Conservation (phyloP, 23 tunicate species). For the Phallusia fumigata region DNA sequence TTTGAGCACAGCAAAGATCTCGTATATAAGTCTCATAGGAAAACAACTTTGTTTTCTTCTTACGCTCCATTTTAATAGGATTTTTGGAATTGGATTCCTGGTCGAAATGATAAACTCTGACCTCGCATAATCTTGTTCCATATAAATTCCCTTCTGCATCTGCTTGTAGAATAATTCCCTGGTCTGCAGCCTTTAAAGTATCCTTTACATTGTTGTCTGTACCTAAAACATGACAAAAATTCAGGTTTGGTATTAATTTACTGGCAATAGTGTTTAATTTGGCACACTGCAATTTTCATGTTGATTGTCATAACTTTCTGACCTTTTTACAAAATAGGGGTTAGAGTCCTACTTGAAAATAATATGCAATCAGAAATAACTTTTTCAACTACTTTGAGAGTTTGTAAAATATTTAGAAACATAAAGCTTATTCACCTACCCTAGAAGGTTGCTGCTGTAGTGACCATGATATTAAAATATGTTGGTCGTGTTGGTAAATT, state of each 20-base stretch:
- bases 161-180: neutral
- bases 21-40: constrained; percentile 24
- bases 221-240: neutral
- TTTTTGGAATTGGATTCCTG: constrained; percentile 3
- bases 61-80: constrained; percentile 30
- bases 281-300: no score
- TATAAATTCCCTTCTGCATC: neutral
- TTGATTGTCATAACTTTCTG: no score
- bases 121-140: constrained; percentile 36
- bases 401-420: no score
- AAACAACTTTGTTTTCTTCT: neutral
- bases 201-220: neutral
- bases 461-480: no score
- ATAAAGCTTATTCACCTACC: no score
- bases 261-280: no score
- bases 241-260: neutral
- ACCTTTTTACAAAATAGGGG: no score
- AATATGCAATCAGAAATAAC: no score
- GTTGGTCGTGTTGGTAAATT: neutral
- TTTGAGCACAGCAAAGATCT: neutral
- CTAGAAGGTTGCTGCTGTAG: no score
- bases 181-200: neutral
- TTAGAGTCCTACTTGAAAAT: no score
- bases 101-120: constrained; percentile 27
- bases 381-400: no score